Evolutionary conservation across 2,797 vertebrate genomes (phyloP).

Genomic region (Atherinosoma microstoma): DNA sequence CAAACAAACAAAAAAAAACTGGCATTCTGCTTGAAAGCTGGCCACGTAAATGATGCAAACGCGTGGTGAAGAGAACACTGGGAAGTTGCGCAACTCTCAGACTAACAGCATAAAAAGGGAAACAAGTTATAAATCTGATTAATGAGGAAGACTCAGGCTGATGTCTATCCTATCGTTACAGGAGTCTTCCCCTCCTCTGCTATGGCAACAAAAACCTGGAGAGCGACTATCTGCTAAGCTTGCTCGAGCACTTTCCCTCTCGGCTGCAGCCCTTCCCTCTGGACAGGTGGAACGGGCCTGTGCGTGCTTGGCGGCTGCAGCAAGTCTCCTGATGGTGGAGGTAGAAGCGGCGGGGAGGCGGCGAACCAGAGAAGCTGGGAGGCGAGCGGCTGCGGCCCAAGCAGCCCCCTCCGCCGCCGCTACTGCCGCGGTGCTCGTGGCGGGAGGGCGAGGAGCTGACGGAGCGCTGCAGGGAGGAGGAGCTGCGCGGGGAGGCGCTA

Average conservation of each 20-base stretch:
- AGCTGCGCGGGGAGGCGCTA: slow-evolving; percentile 94
- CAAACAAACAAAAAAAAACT: not conserved
- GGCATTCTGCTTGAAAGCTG: slow-evolving; percentile 20
- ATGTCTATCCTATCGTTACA: slow-evolving; percentile 22
- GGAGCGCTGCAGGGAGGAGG: slow-evolving; percentile 94
- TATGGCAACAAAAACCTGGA: not conserved
- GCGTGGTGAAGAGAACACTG: slow-evolving; percentile 20
- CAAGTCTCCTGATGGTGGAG: slow-evolving; percentile 92
- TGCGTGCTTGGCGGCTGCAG: slow-evolving; percentile 90
- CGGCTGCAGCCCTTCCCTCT: slow-evolving; percentile 83
- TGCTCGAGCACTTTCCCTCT: slow-evolving; percentile 92
- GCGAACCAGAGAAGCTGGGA: slow-evolving; percentile 94
- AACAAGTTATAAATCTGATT: slow-evolving; percentile 7
- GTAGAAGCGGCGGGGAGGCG: slow-evolving; percentile 91
- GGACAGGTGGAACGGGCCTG: slow-evolving; percentile 85
- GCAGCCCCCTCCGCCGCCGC: slow-evolving; percentile 80
- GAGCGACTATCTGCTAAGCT: slow-evolving; percentile 95
- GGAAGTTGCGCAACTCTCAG: slow-evolving; percentile 18
- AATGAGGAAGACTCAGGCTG: slow-evolving; percentile 55
- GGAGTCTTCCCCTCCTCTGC: slow-evolving; percentile 48
- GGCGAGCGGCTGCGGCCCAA: slow-evolving; percentile 94
- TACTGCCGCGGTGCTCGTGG: slow-evolving; percentile 85
- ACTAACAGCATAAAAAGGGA: slow-evolving; percentile 21
- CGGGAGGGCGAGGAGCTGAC: slow-evolving; percentile 95
- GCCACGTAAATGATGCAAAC: slow-evolving; percentile 30